phyloP scores from a whole-genome alignment of 1,140 invertebrate genomes.

The Lepeophtheirus salmonis region DNA sequence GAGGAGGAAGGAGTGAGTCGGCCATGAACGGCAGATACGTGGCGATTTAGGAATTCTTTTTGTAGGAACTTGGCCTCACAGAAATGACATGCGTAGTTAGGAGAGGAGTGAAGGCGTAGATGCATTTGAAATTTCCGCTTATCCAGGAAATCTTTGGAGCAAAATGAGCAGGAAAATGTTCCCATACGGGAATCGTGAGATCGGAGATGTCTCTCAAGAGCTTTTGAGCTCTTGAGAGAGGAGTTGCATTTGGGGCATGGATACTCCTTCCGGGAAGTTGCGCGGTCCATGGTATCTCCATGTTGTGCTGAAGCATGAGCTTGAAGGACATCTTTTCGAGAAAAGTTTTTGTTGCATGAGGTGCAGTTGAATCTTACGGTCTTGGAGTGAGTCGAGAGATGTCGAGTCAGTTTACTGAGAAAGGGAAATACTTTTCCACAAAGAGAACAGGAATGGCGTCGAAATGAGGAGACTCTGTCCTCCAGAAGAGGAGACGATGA shows the following conservation, averaged over 20 bases:
- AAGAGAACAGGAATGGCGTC: background rate
- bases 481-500: no score
- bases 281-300: background rate
- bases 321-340: background rate
- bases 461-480: no score
- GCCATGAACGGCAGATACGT: no score
- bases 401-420: background rate
- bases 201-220: background rate
- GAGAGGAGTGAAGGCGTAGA: background rate
- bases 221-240: background rate
- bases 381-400: background rate
- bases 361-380: background rate
- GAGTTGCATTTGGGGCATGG: background rate
- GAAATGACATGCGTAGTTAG: no score
- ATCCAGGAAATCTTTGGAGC: background rate
- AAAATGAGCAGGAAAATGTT: background rate
- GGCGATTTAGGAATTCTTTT: no score
- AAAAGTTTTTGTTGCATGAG: background rate
- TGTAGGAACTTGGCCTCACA: no score
- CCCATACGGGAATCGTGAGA: background rate
- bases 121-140: background rate
- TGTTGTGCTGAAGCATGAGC: background rate
- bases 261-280: background rate
- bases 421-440: background rate
- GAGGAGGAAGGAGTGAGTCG: no score